Base-by-base conservation (phyloP, 92 coral and sea anemone species). In the Porites divaricata region DNA sequence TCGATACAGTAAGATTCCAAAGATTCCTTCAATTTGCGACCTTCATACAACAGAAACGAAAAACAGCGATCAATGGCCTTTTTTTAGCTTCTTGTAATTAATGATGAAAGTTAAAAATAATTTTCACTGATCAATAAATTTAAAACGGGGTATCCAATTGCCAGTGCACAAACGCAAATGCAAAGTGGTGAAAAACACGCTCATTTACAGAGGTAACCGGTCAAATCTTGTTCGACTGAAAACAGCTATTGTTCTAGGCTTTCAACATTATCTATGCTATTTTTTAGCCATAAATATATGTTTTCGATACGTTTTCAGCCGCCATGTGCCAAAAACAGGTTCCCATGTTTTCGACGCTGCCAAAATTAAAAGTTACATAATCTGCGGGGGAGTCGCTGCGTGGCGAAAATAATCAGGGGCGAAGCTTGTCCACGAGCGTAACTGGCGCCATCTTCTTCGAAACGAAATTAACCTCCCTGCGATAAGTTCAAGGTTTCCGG, bases 371-470 rank as follows among this genome's bases (percentile, higher is more conserved):
- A 41, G 86, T 82, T 82, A 82, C 86, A 87, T 89, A 88, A 91
- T 88, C 69, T 91, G 95, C 90, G 95, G 95, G 95, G 95, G 95
- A 88, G 95, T 75, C 95, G 85, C 80, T 85, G 90, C 90, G 88
- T 88, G 87, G 90, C 87, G 84, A 78, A 70, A 76, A 76, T 84
- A 58, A 74, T 91, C 92, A 91, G 95, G 88, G 95, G 95, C 92
- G 72, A 66, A 81, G 89, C 87, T 91, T 87, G 95, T 88, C 87
- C 98, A 94, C 98, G 98, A 94, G 93, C 92, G 93, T 92, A 92
- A 89, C 96, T 94, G 98, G 98, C 98, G 98, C 98, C 98, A 94
- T 94, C 95, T 94, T 94, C 84, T 88, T 92, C 93, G 98, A 89
- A 81, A 67, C 92, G 72, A 72, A 76, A 51, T 88, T 84, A 75